A percentile compares a stretch with the other conserved stretches of the same genome.
phyloP scores from a whole-genome alignment of 2,888 invertebrate species.

The Agelastica alni region DNA sequence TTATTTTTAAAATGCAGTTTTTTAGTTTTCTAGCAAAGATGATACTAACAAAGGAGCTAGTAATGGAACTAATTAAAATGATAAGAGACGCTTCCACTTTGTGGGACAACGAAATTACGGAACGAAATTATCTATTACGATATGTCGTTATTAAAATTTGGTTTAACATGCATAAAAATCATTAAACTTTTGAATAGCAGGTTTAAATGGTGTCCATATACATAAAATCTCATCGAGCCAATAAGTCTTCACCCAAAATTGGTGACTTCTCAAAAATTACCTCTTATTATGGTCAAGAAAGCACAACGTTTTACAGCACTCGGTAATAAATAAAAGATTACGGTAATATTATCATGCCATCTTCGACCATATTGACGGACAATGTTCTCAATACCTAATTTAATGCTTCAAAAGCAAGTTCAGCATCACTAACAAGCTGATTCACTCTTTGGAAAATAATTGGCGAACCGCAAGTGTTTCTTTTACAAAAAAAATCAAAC shows the following conservation, averaged over 20 bases:
- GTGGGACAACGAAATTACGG: too few relatives aligned
- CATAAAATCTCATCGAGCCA: too few relatives aligned
- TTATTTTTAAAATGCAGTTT: too few relatives aligned
- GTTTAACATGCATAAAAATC: too few relatives aligned
- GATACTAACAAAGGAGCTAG: too few relatives aligned
- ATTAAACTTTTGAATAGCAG: too few relatives aligned
- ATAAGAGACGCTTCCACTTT: too few relatives aligned
- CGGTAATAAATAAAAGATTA: constrained; percentile 10
- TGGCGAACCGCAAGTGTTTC: constrained; percentile 18
- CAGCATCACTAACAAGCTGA: constrained; percentile 31
- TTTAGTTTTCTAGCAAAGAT: too few relatives aligned
- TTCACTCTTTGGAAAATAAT: constrained; percentile 30
- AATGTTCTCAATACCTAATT: constrained; percentile 29
- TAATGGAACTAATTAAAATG: too few relatives aligned
- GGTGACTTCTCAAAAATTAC: constrained; percentile 4
- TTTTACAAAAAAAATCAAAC: neutral
- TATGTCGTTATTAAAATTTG: too few relatives aligned
- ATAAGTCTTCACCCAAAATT: constrained; percentile 12
- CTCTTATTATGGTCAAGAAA: neutral
- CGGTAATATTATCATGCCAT: constrained; percentile 12
- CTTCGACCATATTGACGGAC: constrained; percentile 14
- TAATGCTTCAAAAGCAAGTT: constrained; percentile 31
- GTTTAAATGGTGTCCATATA: too few relatives aligned
- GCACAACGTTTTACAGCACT: neutral
- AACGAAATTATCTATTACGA: too few relatives aligned